phyloP scores from a whole-genome alignment of 2,888 invertebrate species.

The Latrodectus hesperus region DNA sequence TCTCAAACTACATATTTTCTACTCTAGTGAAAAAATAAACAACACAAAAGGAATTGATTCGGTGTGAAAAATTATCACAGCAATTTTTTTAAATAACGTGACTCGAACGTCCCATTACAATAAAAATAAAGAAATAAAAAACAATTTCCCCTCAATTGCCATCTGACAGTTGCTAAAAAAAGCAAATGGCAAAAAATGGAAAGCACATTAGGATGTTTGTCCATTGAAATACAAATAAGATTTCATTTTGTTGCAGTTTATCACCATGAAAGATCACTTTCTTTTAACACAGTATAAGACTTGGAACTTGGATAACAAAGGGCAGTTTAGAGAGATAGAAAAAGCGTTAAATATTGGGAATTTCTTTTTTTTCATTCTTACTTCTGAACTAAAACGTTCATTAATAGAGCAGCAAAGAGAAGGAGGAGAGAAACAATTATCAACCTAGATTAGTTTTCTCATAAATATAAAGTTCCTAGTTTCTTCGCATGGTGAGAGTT shows the following conservation, averaged over 20 bases:
- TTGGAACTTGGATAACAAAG: conserved; percentile 39
- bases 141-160: conserved; percentile 1
- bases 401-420: neutral
- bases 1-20: neutral
- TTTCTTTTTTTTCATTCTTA: conserved; percentile 9
- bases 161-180: conserved; percentile 3
- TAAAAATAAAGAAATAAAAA: conserved; percentile 6
- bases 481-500: conserved; percentile 51
- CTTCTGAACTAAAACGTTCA: conserved; percentile 39
- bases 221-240: neutral
- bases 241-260: conserved; percentile 15
- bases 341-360: conserved; percentile 28
- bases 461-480: conserved; percentile 67
- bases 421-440: neutral
- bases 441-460: conserved; percentile 24
- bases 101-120: conserved; percentile 25
- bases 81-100: conserved; percentile 41
- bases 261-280: conserved; percentile 27
- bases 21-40: conserved; percentile 21
- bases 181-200: conserved; percentile 10
- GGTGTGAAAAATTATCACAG: conserved; percentile 65
- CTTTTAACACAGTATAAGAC: neutral
- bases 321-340: neutral
- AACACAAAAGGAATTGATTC: conserved; percentile 19
- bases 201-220: neutral